These are phyloP conservation scores for Eupithecia centaureata DNA, from an alignment of 2,888 invertebrate genomes.

Conservation along the genomic window DNA sequence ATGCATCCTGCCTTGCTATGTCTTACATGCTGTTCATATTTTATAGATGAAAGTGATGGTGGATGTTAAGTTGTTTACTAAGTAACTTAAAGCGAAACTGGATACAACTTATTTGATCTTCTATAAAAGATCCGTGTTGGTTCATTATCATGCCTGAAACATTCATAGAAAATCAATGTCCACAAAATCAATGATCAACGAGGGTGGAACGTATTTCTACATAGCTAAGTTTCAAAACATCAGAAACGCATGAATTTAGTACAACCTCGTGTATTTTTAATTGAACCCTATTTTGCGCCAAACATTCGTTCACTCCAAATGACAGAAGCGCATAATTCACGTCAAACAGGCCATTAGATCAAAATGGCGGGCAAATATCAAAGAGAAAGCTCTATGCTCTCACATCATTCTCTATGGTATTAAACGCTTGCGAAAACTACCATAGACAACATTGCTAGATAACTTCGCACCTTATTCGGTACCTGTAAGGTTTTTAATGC, in stretches of 20 bases:
- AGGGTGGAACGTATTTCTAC: background rate
- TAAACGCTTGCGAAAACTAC: conserved; percentile 63
- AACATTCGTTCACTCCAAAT: conserved; percentile 74
- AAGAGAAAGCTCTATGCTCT: conserved; percentile 80
- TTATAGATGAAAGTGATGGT: background rate
- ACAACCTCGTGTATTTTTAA: conserved; percentile 55
- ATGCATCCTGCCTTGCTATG: conserved; percentile 4
- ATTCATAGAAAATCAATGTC: background rate
- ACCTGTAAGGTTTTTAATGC: conserved; percentile 43
- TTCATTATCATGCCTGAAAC: background rate
- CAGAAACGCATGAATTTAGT: background rate
- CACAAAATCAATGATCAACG: background rate
- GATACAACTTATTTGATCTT: background rate
- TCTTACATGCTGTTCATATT: background rate
- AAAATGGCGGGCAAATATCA: conserved; percentile 81
- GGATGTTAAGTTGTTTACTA: background rate
- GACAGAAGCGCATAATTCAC: conserved; percentile 78
- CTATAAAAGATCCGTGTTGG: background rate
- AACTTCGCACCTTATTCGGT: conserved; percentile 48
- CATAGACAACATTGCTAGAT: conserved; percentile 46
- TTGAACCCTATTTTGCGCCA: conserved; percentile 61
- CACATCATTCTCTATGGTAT: conserved; percentile 80
- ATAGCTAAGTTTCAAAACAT: background rate
- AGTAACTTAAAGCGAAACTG: background rate
- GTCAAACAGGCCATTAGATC: conserved; percentile 75